Evolutionary conservation across 2,888 invertebrate genomes (phyloP).

Genomic region (Leucophenga montana): DNA sequence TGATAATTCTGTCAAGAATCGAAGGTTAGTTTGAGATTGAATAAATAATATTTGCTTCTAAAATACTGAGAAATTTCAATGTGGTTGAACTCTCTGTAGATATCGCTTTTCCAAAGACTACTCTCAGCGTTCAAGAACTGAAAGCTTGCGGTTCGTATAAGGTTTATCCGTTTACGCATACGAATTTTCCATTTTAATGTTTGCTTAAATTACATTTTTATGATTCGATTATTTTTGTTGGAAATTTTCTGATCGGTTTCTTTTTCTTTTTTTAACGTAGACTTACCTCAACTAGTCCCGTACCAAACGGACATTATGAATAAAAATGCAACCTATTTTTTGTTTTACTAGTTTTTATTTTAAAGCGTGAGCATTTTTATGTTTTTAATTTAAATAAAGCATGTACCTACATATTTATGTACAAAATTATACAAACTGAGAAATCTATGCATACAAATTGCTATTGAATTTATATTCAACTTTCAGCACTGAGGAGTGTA

Average conservation of each 20-base stretch:
- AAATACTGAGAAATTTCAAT: not conserved
- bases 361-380: not conserved
- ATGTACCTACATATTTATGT: conserved; percentile 36
- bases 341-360: not conserved
- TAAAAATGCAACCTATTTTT: conserved; percentile 40
- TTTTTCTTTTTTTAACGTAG: conserved; percentile 57
- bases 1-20: conserved; percentile 65
- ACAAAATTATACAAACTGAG: conserved; percentile 59
- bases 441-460: no score
- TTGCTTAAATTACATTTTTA: conserved; percentile 20
- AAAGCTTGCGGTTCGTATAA: conserved; percentile 82
- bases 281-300: conserved; percentile 70
- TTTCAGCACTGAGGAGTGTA: conserved; percentile 70
- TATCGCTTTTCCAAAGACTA: conserved; percentile 86
- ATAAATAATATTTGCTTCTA: not conserved
- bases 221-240: conserved; percentile 37
- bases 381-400: conserved; percentile 32
- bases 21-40: conserved; percentile 57
- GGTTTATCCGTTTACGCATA: conserved; percentile 11
- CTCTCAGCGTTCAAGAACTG: conserved; percentile 86
- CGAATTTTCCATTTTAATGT: conserved; percentile 2
- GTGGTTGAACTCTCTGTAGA: conserved; percentile 68
- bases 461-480: conserved; percentile 3
- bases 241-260: conserved; percentile 24
- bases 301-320: conserved; percentile 66